Base-by-base conservation (phyloP, 2,888 invertebrate genomes). In the Xestobium rufovillosum region DNA sequence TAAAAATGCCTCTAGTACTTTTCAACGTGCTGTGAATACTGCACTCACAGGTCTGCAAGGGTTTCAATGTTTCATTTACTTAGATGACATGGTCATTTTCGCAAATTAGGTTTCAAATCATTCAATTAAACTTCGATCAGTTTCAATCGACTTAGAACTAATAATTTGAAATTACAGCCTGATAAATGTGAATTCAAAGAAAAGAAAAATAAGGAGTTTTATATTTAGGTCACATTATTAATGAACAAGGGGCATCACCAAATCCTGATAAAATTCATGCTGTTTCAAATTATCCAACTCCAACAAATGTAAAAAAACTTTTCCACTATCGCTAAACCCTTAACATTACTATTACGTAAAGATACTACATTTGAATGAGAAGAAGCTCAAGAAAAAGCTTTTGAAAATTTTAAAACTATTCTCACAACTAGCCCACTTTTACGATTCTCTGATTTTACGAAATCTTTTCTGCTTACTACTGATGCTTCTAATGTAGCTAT, bases 201-300 rank as follows among this genome's bases (percentile, higher is more conserved):
- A 60, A 42, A 56, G 55, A 23, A 55, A 60, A 47, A 60, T 61
- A 43, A 11, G 57, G 60, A 52, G 57, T 64, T 8, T 51, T 52
- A 1, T 65, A 56, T 35, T 34, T 65, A 14, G 63, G 63, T 2
- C 61, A 59, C n/a, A n/a, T 44, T 2, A 57, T 65, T 1, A 52
- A 57, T 1, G 48, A 36, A 10, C 53, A 61, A 31, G 60, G 57
- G 12, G 51, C 60, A 0, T 56, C 53, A 34, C 61, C 65, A 2
- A 57, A 61, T 38, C 59, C 58, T 1, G 48, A 51, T 4, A 56
- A 57, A 46, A 42, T 52, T 6, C 29, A 42, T 34, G 45, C 50
- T 2, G 49, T 53, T 1, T 11, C 30, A 36, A 41, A 55, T 1
- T 57, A 54, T 35, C 56, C 56, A 9, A 35, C 46, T 26, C 56